Conservation (phyloP, 2,888 invertebrate genomes). For the Leptura quadrifasciata region DNA sequence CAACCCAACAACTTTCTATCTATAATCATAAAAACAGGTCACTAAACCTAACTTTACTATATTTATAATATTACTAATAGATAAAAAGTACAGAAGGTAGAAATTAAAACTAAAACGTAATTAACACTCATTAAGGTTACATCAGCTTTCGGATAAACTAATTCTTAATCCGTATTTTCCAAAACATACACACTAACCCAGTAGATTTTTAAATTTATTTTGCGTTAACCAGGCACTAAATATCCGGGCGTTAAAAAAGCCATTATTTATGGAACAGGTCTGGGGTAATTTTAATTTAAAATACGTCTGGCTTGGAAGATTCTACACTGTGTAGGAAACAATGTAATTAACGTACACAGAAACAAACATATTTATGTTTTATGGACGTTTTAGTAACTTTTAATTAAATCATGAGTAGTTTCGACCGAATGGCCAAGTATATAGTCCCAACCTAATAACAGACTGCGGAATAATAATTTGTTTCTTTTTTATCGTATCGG, state of each 20-base stretch:
- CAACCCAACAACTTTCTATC: too few relatives aligned
- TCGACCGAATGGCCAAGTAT: neutral
- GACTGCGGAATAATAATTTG: too few relatives aligned
- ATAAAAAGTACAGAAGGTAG: neutral
- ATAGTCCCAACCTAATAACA: too few relatives aligned
- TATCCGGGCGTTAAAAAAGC: constrained; percentile 7
- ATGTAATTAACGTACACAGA: constrained; percentile 11
- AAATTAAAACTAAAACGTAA: neutral
- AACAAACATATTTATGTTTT: neutral
- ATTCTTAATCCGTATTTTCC: neutral
- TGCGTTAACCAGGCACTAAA: neutral
- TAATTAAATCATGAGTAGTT: neutral
- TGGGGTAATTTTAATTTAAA: constrained; percentile 24
- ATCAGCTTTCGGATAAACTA: neutral
- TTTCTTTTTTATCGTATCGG: too few relatives aligned
- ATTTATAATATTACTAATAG: neutral
- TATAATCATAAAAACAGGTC: too few relatives aligned
- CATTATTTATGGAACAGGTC: constrained; percentile 15
- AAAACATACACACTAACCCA: constrained; percentile 11
- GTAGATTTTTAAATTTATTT: constrained; percentile 10
- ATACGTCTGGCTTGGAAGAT: constrained; percentile 8
- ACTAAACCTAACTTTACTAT: too few relatives aligned
- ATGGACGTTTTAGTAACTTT: neutral
- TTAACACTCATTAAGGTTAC: neutral
- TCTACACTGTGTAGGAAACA: neutral